These are phyloP conservation scores for Bombylius discolor DNA, from an alignment of 2,888 invertebrate species.

Conservation along the genomic window DNA sequence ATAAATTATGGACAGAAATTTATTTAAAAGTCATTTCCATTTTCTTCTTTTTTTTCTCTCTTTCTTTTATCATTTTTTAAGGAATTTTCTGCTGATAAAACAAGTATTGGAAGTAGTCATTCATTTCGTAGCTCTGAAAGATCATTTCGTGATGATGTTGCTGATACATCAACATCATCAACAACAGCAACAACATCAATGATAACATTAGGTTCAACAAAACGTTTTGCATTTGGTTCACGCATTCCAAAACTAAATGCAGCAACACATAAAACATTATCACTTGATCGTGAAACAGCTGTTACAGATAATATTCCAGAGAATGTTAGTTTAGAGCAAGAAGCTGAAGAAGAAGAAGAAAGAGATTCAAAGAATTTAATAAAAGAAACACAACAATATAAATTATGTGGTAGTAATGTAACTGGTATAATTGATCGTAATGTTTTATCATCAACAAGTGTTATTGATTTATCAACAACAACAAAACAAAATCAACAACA, in stretches of 20 bases:
- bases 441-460: not conserved
- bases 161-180: slow-evolving; percentile 15
- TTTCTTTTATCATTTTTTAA: slow-evolving; percentile 4
- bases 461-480: not conserved
- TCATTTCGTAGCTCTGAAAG: slow-evolving; percentile 22
- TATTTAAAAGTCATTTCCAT: not conserved
- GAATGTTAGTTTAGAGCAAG: slow-evolving; percentile 19
- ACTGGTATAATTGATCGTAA: not conserved
- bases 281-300: slow-evolving; percentile 20
- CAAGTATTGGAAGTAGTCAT: slow-evolving; percentile 22
- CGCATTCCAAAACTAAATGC: slow-evolving; percentile 19
- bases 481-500: slow-evolving; percentile 3
- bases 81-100: slow-evolving; percentile 21
- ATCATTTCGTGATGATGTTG: slow-evolving; percentile 20
- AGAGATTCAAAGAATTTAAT: not conserved
- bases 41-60: not conserved
- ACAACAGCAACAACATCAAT: slow-evolving; percentile 7
- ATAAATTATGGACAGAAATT: too few species aligned
- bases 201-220: slow-evolving; percentile 3
- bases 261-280: slow-evolving; percentile 20
- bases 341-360: slow-evolving; percentile 19
- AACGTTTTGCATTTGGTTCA: slow-evolving; percentile 18
- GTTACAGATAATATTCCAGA: slow-evolving; percentile 21
- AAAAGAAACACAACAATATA: not conserved
- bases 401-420: not conserved